Evolutionary conservation across 2,797 vertebrate species (phyloP).

Genomic region (Typhlichthys subterraneus): DNA sequence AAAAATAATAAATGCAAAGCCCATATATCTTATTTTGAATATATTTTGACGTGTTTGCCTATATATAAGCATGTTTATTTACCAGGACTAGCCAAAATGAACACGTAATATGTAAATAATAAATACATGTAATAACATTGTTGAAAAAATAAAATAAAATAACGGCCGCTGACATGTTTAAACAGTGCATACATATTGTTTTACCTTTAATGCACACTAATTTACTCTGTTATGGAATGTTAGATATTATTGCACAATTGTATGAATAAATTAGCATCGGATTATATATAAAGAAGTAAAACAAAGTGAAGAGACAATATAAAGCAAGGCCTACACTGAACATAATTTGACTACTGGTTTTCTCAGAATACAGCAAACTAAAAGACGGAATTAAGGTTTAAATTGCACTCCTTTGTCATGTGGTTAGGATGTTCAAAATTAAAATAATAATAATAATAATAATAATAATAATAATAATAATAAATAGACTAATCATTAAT

Average conservation of each 20-base stretch:
- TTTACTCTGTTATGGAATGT: conserved; percentile 79
- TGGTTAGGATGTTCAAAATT: background rate
- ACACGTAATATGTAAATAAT: too few relatives aligned
- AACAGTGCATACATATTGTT: conserved; percentile 41
- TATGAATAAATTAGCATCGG: conserved; percentile 90
- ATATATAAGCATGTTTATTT: background rate
- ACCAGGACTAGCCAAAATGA: too few relatives aligned
- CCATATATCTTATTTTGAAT: too few relatives aligned
- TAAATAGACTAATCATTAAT: background rate
- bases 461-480: conserved; percentile 3
- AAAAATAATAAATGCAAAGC: too few relatives aligned
- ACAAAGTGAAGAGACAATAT: conserved; percentile 19
- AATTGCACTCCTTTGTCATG: too few relatives aligned
- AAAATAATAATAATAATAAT: conserved; percentile 2
- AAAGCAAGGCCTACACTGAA: conserved; percentile 33
- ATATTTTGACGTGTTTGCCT: too few relatives aligned
- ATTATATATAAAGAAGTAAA: conserved; percentile 38
- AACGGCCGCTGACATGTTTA: background rate
- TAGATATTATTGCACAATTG: conserved; percentile 74
- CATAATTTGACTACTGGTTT: conserved; percentile 23
- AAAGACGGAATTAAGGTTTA: too few relatives aligned
- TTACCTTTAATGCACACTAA: conserved; percentile 77
- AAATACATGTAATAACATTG: too few relatives aligned
- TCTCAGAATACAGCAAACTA: too few relatives aligned
- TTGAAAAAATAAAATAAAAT: background rate